A percentile compares a stretch with the other conserved stretches of the same genome.
phyloP scores from a whole-genome alignment of 2,797 vertebrate species.

The Platalea minor region DNA sequence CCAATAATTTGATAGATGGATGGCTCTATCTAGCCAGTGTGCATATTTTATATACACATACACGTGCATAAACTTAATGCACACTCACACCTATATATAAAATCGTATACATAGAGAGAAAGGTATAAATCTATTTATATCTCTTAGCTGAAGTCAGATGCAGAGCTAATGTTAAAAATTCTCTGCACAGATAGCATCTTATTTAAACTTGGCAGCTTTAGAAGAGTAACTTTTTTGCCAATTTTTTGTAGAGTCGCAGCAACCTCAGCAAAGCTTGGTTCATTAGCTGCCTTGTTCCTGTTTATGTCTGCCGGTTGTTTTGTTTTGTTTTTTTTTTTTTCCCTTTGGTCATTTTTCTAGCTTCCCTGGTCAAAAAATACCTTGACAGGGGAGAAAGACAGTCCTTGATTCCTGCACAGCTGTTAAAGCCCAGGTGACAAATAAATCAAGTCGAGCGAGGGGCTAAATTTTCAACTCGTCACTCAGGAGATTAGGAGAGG shows the following conservation, averaged over 20 bases:
- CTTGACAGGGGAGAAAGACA: background rate
- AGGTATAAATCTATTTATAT: slow-evolving; percentile 35
- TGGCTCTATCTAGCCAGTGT: background rate
- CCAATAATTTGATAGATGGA: background rate
- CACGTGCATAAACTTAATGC: background rate
- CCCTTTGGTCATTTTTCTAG: background rate
- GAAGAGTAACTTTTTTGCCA: background rate
- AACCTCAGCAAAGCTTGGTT: background rate
- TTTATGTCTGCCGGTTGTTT: background rate
- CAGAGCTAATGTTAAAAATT: background rate
- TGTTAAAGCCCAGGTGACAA: background rate
- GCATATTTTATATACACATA: background rate
- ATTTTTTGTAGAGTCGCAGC: background rate
- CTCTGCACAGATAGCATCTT: background rate
- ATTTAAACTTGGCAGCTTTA: background rate
- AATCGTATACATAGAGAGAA: background rate
- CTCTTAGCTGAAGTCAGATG: background rate
- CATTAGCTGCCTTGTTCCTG: background rate
- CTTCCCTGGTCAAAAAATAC: background rate
- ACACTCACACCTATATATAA: background rate
- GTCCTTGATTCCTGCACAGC: background rate
- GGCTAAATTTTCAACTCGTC: background rate
- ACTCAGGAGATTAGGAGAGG: background rate
- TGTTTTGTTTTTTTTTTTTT: background rate
- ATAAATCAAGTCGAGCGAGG: background rate